These are phyloP conservation scores for Disparrhopalites patrizii DNA, from an alignment of 2,888 invertebrate genomes.

Conservation along the genomic window DNA sequence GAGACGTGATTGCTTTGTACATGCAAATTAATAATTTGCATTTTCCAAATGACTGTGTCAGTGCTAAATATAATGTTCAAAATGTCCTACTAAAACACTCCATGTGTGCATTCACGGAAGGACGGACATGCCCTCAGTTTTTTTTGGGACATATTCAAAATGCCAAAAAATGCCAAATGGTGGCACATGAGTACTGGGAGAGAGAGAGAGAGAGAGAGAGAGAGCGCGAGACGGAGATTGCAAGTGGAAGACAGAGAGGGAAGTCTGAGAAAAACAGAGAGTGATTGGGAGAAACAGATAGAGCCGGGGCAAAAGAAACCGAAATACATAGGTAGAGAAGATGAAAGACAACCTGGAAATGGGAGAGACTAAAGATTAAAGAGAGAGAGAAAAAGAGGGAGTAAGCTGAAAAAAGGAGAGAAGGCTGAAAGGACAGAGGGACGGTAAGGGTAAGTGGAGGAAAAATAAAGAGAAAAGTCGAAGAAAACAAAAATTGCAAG, in stretches of 20 bases:
- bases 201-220: background rate
- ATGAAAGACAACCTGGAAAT: too few relatives aligned
- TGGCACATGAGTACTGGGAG: background rate
- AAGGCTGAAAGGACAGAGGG: background rate
- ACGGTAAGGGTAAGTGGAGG: too few relatives aligned
- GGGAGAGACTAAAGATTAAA: too few relatives aligned
- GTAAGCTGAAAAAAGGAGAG: background rate
- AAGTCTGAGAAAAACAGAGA: too few relatives aligned
- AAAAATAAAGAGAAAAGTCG: too few relatives aligned
- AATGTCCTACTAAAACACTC: slow-evolving; percentile 14
- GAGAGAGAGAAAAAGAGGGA: background rate
- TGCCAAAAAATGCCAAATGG: background rate
- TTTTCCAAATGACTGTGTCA: slow-evolving; percentile 15
- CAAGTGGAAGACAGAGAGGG: too few relatives aligned
- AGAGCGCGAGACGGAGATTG: too few relatives aligned
- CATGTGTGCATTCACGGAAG: background rate
- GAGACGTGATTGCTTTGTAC: slow-evolving; percentile 14
- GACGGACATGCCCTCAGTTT: background rate
- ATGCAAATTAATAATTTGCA: slow-evolving; percentile 15
- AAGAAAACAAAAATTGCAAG: too few relatives aligned
- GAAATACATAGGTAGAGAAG: background rate
- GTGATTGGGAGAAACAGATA: background rate
- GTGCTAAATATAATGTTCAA: slow-evolving; percentile 10
- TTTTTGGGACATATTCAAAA: background rate
- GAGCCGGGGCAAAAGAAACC: background rate